Percentiles rank a stretch among this genome's conserved stretches.
These are phyloP conservation scores for Crotalus horridus DNA, from an alignment of 2,113 vertebrate species.

Conservation along the genomic window DNA sequence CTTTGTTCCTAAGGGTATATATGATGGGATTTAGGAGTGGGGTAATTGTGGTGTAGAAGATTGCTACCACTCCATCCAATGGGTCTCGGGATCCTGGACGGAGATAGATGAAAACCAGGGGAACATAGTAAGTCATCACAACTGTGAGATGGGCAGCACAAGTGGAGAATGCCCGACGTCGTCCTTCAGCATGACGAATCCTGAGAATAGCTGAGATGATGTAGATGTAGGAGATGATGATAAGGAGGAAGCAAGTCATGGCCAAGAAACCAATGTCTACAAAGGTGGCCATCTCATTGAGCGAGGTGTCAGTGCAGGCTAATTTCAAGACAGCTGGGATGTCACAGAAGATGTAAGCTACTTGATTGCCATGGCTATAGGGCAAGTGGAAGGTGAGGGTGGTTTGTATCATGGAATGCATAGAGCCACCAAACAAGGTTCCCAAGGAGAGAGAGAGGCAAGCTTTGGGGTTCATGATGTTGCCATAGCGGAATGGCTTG, in stretches of 20 bases:
- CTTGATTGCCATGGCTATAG: slow-evolving; percentile 51
- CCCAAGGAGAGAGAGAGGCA: slow-evolving; percentile 56
- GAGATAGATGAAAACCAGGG: slow-evolving; percentile 57
- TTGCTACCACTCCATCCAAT: slow-evolving; percentile 44
- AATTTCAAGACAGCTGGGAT: slow-evolving; percentile 59
- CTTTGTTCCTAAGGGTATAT: slow-evolving; percentile 57
- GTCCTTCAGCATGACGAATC: slow-evolving; percentile 37
- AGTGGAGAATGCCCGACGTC: slow-evolving; percentile 54
- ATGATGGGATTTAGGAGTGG: slow-evolving; percentile 58
- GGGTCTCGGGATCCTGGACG: slow-evolving; percentile 42
- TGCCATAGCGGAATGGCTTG: slow-evolving; percentile 58
- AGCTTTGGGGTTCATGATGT: slow-evolving; percentile 49
- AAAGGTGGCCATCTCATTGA: slow-evolving; percentile 62
- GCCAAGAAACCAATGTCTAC: slow-evolving; percentile 61
- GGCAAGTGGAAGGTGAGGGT: slow-evolving; percentile 56
- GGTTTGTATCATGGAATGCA: slow-evolving; percentile 64
- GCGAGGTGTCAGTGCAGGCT: slow-evolving; percentile 51
- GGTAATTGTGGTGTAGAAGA: slow-evolving; percentile 59
- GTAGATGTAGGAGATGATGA: slow-evolving; percentile 58
- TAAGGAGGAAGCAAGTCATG: slow-evolving; percentile 57
- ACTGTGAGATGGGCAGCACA: slow-evolving; percentile 56
- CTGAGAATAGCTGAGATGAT: slow-evolving; percentile 49
- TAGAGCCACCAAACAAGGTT: slow-evolving; percentile 58
- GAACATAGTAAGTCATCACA: slow-evolving; percentile 53
- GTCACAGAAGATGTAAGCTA: slow-evolving; percentile 64